Conservation (phyloP, 2,888 invertebrate genomes). For the Plebejus argus region DNA sequence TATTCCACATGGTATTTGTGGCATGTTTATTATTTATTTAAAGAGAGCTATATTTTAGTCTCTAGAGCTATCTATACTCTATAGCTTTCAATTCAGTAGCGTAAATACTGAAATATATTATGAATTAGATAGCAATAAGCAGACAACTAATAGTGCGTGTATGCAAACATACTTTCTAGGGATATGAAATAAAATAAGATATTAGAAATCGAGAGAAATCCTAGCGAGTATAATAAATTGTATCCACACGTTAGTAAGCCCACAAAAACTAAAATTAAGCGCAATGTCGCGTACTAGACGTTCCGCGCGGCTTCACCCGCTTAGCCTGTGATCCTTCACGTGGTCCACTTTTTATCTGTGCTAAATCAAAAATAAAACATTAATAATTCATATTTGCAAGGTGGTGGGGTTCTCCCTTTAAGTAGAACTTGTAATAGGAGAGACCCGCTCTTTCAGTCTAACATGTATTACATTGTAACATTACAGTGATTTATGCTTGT, state of each 20-base stretch:
- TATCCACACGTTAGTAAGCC: neutral
- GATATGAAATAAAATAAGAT: slow-evolving; percentile 28
- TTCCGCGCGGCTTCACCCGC: no score
- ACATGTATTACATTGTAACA: no score
- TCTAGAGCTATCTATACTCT: neutral
- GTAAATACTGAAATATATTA: neutral
- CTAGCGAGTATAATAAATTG: slow-evolving; percentile 18
- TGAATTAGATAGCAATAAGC: neutral
- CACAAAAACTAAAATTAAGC: slow-evolving; percentile 19
- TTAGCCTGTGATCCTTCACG: no score
- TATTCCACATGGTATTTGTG: neutral
- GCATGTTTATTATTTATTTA: no score
- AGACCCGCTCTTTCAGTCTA: no score
- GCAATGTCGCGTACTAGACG: neutral
- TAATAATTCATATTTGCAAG: no score
- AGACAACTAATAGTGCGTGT: slow-evolving; percentile 19
- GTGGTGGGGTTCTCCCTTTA: no score
- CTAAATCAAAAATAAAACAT: no score
- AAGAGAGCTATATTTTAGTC: neutral
- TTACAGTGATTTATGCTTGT: no score
- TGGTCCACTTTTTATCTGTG: no score
- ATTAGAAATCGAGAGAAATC: slow-evolving; percentile 30
- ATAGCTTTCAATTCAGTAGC: neutral
- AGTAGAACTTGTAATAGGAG: no score
- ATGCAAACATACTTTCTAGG: slow-evolving; percentile 26